phyloP scores from a whole-genome alignment of 2,113 vertebrate genomes.

The Siniperca chuatsi region DNA sequence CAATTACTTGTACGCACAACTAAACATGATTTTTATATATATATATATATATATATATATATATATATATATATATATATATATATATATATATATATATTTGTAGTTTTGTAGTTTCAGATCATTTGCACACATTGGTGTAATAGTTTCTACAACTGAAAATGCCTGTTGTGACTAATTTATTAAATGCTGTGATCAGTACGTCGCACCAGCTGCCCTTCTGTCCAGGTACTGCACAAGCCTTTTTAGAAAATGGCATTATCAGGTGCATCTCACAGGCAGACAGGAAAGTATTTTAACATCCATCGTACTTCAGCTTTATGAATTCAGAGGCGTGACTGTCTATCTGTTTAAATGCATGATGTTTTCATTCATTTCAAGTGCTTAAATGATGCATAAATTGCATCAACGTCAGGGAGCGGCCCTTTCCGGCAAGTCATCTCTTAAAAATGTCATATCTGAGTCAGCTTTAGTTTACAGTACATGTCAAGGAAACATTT shows the following conservation, averaged over 20 bases:
- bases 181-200: not conserved
- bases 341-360: not conserved
- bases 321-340: not conserved
- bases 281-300: not conserved
- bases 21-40: not conserved
- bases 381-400: not conserved
- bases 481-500: slow-evolving; percentile 8
- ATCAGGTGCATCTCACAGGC: not conserved
- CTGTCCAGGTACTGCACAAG: not conserved
- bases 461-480: not conserved
- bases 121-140: too few relatives aligned
- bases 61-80: too few relatives aligned
- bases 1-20: not conserved
- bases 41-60: too few relatives aligned
- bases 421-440: not conserved
- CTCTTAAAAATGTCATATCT: not conserved
- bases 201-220: not conserved
- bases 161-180: not conserved
- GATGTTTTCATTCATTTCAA: not conserved
- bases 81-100: too few relatives aligned
- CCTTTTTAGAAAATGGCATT: not conserved
- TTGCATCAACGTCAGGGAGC: not conserved
- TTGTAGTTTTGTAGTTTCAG: not conserved
- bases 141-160: not conserved
- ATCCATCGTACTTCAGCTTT: not conserved